Evolutionary conservation across 37 sponge, comb jelly and placozoan genomes (phyloP).

Genomic region (Trichoplax adhaerens): DNA sequence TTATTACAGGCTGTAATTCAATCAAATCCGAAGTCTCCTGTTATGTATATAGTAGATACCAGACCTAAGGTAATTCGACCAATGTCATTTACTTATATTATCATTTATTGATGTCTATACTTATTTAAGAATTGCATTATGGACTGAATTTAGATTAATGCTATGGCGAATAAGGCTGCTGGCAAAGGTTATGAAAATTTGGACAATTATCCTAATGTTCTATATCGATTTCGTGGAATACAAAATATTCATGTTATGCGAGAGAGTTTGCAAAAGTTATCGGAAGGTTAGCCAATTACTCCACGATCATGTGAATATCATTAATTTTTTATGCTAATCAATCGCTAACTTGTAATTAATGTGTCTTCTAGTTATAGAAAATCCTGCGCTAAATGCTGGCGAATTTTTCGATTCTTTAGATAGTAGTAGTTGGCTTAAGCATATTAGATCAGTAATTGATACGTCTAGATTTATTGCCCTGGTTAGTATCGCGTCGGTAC

Average conservation of each 20-base stretch:
- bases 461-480: slow-evolving; percentile 24
- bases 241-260: slow-evolving; percentile 24
- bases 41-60: slow-evolving; percentile 55
- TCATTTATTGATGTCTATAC: not conserved
- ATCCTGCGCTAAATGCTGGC: slow-evolving; percentile 6
- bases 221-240: slow-evolving; percentile 9
- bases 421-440: slow-evolving; percentile 45
- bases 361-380: no score
- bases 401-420: slow-evolving; percentile 36
- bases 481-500: no score
- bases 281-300: slow-evolving; percentile 33
- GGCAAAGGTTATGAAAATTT: slow-evolving; percentile 52
- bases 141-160: slow-evolving; percentile 23
- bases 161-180: slow-evolving; percentile 60
- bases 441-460: slow-evolving; percentile 47
- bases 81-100: slow-evolving; percentile 6
- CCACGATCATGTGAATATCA: slow-evolving; percentile 44
- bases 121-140: not conserved
- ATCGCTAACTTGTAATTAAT: not conserved
- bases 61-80: slow-evolving; percentile 37
- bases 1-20: slow-evolving; percentile 46
- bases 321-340: slow-evolving; percentile 60
- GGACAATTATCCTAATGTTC: slow-evolving; percentile 11
- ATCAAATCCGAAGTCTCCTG: slow-evolving; percentile 29
- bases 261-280: slow-evolving; percentile 10